These are phyloP conservation scores for Phymorhynchus buccinoides DNA, from an alignment of 1,140 invertebrate genomes.

Conservation along the genomic window DNA sequence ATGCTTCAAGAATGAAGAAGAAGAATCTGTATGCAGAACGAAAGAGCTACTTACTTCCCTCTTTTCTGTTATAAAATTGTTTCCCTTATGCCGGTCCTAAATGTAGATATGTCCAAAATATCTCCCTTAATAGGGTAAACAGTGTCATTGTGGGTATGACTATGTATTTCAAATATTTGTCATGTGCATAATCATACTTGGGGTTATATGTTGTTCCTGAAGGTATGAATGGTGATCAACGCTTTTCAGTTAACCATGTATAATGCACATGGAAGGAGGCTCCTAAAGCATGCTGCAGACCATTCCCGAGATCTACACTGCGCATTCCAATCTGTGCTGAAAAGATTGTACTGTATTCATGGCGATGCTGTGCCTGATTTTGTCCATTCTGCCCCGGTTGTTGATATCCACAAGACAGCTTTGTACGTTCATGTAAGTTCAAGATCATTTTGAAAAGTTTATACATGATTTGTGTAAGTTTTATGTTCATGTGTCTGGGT, in stretches of 20 bases:
- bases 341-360: background rate
- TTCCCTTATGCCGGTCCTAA: too few species aligned
- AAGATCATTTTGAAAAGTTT: too few species aligned
- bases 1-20: too few species aligned
- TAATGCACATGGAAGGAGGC: background rate
- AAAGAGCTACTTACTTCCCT: too few species aligned
- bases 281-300: background rate
- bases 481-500: background rate
- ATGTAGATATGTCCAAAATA: too few species aligned
- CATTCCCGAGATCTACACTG: background rate
- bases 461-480: background rate
- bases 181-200: too few species aligned
- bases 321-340: background rate
- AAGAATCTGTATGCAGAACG: too few species aligned
- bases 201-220: too few species aligned
- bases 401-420: constrained; percentile 28
- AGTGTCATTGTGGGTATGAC: too few species aligned
- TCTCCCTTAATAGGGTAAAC: too few species aligned
- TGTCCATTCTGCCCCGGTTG: constrained; percentile 4
- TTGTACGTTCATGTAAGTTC: constrained; percentile 49
- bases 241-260: background rate
- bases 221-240: background rate
- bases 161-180: too few species aligned
- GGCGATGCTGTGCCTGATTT: background rate
- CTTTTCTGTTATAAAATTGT: too few species aligned